A percentile compares a stretch with the other conserved stretches of the same genome.
Conservation (phyloP, 2,113 vertebrate species). For the Galbula dea region DNA sequence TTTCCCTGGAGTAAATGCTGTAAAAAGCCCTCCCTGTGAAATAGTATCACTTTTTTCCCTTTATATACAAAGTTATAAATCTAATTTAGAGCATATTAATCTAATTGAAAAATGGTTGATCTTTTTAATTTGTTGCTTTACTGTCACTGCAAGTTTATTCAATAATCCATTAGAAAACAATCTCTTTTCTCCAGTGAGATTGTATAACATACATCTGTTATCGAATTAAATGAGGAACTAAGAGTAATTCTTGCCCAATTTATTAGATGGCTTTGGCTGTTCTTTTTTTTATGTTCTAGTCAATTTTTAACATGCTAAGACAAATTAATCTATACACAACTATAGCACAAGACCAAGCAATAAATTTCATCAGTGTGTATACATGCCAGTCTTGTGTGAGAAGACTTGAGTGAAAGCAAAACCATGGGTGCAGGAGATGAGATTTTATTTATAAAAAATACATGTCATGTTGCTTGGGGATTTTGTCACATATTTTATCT, state of each 20-base stretch:
- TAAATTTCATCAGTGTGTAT: neutral
- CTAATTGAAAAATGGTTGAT: neutral
- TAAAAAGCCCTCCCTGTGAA: neutral
- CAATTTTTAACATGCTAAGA: neutral
- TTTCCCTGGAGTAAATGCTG: neutral
- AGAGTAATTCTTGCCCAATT: neutral
- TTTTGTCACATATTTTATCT: neutral
- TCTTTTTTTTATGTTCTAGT: neutral
- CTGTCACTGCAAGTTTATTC: neutral
- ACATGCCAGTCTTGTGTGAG: neutral
- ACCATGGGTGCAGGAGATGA: neutral
- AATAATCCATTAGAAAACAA: neutral
- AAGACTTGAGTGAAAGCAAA: neutral
- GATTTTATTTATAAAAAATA: neutral
- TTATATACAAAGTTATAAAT: neutral
- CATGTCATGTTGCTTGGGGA: neutral
- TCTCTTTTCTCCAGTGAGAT: neutral
- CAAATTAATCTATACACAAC: neutral
- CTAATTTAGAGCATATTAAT: neutral
- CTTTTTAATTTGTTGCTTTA: conserved; percentile 5
- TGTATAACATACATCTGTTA: neutral
- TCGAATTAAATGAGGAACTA: neutral
- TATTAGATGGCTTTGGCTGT: neutral
- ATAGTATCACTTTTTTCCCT: neutral
- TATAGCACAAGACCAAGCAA: neutral